Conservation (phyloP, 2,113 vertebrate genomes). For the Dunckerocampus dactyliophorus region DNA sequence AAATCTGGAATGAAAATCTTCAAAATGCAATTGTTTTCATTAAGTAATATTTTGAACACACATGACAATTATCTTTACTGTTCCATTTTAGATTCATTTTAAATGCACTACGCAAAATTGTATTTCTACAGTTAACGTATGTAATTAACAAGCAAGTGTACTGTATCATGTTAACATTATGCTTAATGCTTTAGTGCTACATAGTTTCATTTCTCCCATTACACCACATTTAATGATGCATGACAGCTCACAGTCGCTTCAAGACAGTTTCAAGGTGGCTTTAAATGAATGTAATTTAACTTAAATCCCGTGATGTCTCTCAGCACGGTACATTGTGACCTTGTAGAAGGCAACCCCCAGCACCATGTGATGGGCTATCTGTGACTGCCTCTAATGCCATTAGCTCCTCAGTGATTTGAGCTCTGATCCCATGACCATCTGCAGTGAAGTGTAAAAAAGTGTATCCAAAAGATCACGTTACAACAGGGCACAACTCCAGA, state of each 20-base stretch:
- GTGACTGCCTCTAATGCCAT: constrained; percentile 44
- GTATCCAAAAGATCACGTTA: not conserved
- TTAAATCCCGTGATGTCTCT: constrained; percentile 38
- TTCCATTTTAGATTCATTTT: no score
- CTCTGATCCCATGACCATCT: constrained; percentile 50
- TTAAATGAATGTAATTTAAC: constrained; percentile 21
- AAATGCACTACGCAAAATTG: no score
- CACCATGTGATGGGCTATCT: constrained; percentile 51
- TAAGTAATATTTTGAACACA: no score
- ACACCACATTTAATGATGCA: not conserved
- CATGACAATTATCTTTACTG: no score
- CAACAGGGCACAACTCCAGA: not conserved
- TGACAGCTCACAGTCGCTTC: not conserved
- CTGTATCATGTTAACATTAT: not conserved
- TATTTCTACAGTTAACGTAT: no score
- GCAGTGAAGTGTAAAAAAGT: constrained; percentile 42
- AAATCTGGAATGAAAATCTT: no score
- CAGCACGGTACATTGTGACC: constrained; percentile 40
- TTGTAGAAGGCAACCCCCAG: constrained; percentile 26
- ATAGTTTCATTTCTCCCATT: not conserved
- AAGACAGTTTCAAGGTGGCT: constrained; percentile 19
- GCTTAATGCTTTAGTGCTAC: no score
- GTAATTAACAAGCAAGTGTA: not conserved
- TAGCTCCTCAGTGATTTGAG: constrained; percentile 27
- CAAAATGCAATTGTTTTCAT: no score